Conservation (phyloP, 2,113 vertebrate genomes). For the Chelonoidis abingdonii region DNA sequence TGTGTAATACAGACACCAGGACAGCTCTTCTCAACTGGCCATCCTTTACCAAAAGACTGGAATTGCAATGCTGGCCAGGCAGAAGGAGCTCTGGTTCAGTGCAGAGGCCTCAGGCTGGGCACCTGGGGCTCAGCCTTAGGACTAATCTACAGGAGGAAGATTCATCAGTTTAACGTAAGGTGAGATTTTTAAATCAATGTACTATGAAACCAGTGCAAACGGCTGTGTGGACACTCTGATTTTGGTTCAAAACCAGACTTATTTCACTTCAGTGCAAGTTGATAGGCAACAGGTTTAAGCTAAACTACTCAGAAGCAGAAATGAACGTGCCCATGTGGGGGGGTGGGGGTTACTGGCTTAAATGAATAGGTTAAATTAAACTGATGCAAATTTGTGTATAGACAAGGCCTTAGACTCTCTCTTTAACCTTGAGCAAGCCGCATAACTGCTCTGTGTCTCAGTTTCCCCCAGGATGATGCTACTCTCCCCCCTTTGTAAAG, state of each 20-base stretch:
- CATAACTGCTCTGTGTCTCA: not conserved
- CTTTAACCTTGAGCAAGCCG: not conserved
- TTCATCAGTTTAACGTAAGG: not conserved
- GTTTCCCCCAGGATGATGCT: not conserved
- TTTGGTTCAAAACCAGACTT: not conserved
- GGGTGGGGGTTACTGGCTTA: too few relatives aligned
- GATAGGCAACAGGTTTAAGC: not conserved
- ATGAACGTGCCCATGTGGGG: rapidly evolving
- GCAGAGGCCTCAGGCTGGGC: rapidly evolving
- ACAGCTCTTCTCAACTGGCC: not conserved
- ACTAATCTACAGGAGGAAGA: not conserved
- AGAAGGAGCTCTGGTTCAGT: not conserved
- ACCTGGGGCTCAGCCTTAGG: rapidly evolving
- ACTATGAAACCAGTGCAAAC: not conserved
- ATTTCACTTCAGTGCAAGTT: not conserved
- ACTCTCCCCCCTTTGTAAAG: not conserved
- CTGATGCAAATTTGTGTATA: rapidly evolving
- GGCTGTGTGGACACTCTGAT: not conserved
- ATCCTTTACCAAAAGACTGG: rapidly evolving
- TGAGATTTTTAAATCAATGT: not conserved
- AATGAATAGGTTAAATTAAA: not conserved
- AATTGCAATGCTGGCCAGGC: not conserved
- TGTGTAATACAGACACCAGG: rapidly evolving
- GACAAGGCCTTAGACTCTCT: not conserved
- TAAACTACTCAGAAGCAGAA: not conserved